Evolutionary conservation across 2,113 vertebrate genomes (phyloP), one percentile per base, ranked within the genome.

Genomic region (Thymallus thymallus): DNA sequence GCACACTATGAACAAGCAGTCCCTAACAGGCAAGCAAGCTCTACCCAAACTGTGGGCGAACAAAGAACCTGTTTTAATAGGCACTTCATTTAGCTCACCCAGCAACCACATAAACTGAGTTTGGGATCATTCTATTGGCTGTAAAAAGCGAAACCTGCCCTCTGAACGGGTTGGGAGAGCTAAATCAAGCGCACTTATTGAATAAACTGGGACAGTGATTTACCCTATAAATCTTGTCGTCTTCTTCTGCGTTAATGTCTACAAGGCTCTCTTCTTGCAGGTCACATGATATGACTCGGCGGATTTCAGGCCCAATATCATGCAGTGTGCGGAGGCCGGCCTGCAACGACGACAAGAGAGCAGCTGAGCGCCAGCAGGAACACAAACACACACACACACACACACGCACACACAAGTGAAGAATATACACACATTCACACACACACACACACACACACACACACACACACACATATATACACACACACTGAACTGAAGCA

Each of bases 271-370:
- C 97, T 76, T 98, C 96, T 92, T 98, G 96, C 80, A 99, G 94
- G 91, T 99, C 98, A 93, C 98, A 99, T 65, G 98, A 99, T 91
- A 98, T 99, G 85, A 95, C 98, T 82, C 98, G 93, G 72, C 96
- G 94, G 86, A 99, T 99, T 94, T 99, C 98, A 78, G 98, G 98
- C 79, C 98, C 98, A 79, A 99, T 98, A 87, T 99, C 98, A 86
- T 99, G 98, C 81, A 99, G 94, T 24, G 97, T 99, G 88, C 97
- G 96, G 88, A 99, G 93, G 85, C 98, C 98, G 45, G 98, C 98
- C 98, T 99, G 93, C 74, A 94, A 91, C 75, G 91, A 20, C 74
- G 83, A 87, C 87, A 90, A 90, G 16, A 91, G 70, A 93, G 77
- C 72, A 77, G 72, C 18, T 35, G 45, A 79, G 18, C 63, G 45